These are phyloP conservation scores for Thymelicus acteon DNA, from an alignment of 2,888 invertebrate genomes.

Conservation along the genomic window DNA sequence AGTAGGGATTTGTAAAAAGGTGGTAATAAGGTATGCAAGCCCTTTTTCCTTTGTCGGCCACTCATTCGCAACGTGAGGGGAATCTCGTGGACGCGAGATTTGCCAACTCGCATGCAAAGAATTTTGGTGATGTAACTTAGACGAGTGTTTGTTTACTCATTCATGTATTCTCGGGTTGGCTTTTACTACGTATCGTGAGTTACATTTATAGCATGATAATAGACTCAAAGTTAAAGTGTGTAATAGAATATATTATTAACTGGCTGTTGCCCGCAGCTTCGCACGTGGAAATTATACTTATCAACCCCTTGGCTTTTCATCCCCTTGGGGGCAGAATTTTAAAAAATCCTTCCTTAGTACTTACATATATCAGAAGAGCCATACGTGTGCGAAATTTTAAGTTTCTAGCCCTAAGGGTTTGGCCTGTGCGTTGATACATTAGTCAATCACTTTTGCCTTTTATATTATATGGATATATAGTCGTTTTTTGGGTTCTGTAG, in stretches of 20 bases:
- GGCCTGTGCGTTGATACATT: too few relatives aligned
- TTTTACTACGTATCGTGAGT: constrained; percentile 48
- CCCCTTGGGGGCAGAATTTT: too few relatives aligned
- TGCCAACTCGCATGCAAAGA: constrained; percentile 67
- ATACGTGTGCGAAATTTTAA: too few relatives aligned
- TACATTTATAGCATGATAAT: constrained; percentile 54
- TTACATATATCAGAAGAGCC: too few relatives aligned
- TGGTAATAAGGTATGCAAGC: constrained; percentile 83
- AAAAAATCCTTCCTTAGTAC: too few relatives aligned
- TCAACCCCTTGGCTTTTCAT: too few relatives aligned
- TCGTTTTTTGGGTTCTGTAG: too few relatives aligned
- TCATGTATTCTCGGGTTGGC: constrained; percentile 57
- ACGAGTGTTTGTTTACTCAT: constrained; percentile 65
- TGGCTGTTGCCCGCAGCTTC: too few relatives aligned
- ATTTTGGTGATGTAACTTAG: constrained; percentile 66
- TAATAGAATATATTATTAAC: constrained; percentile 32
- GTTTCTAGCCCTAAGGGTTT: too few relatives aligned
- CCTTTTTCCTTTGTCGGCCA: constrained; percentile 84
- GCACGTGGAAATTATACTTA: too few relatives aligned
- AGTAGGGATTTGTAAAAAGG: constrained; percentile 82
- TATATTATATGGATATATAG: too few relatives aligned
- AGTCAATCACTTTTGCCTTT: too few relatives aligned
- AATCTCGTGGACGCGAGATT: constrained; percentile 71
- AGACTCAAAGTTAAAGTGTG: constrained; percentile 48
- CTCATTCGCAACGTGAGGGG: constrained; percentile 79